These are phyloP conservation scores for Bujurquina vittata DNA, from an alignment of 2,113 vertebrate species.

Conservation along the genomic window DNA sequence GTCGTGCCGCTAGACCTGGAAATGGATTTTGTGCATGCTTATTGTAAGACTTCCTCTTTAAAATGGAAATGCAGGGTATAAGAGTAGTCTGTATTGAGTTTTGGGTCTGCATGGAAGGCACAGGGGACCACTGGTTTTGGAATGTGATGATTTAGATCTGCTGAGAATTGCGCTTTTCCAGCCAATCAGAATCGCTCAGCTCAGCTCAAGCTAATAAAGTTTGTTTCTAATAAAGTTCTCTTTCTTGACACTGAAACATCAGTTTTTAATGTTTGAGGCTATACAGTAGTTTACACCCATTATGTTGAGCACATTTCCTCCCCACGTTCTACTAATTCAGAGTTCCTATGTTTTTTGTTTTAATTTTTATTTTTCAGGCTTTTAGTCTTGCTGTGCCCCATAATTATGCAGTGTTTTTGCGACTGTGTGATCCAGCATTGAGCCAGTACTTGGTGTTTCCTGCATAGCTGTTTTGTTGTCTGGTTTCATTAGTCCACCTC, in stretches of 20 bases:
- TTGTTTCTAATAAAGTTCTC: background rate
- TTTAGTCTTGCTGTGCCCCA: background rate
- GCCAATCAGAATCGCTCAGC: background rate
- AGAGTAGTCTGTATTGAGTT: background rate
- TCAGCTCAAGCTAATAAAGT: background rate
- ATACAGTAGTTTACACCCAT: background rate
- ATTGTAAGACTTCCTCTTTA: no score
- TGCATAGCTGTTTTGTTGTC: background rate
- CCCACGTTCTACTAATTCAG: background rate
- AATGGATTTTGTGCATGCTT: no score
- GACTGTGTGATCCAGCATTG: background rate
- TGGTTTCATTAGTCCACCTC: background rate
- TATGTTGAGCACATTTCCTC: background rate
- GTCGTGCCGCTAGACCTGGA: no score
- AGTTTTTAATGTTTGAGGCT: background rate
- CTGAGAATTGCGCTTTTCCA: background rate
- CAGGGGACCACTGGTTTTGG: background rate
- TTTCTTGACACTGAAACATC: background rate
- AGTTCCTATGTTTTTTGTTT: background rate
- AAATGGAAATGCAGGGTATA: background rate
- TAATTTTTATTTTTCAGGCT: background rate
- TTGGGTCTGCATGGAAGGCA: background rate
- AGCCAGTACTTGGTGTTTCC: conserved; percentile 13
- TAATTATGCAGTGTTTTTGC: background rate
- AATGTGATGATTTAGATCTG: background rate